Base-by-base conservation (phyloP, 2,113 vertebrate genomes). In the Lucifuga dentata region DNA sequence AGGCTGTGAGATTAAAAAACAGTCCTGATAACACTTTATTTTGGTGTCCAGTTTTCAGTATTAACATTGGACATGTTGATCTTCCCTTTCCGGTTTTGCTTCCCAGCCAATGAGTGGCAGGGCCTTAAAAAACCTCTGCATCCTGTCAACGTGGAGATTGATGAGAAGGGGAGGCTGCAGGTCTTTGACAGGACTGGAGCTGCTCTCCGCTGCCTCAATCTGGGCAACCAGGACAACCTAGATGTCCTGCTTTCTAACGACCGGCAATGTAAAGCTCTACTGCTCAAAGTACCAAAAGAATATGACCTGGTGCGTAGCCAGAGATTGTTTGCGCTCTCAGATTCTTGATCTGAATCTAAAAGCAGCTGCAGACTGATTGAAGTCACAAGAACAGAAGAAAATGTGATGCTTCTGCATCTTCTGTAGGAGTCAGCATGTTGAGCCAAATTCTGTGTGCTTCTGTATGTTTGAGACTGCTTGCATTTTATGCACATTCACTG, bases 281-380 rank as follows among this genome's bases (percentile, higher is more conserved):
- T 99, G 50, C 89, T 99, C 68, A 97, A 96, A 90, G 93, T 96
- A 24, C 95, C 95, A 38, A 98, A 98, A 78, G 98, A 99, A 61
- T 97, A 97, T 0, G 97, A 99, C 85, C 88, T 99, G 92, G 98
- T 99, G 88, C 73, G 91, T 26, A 11, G 12, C 17, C 8, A 35
- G 16, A 50, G 12, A 41, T 9, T 1, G 11, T 35, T 35, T 35
- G 33, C 11, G 10, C 7, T 11, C 33, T 35, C 33, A 11, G 7
- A 35, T 2, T 35, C 5, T 11, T n/a, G n/a, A n/a, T n/a, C n/a
- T n/a, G n/a, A n/a, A n/a, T n/a, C n/a, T n/a, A n/a, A n/a, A 12
- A 24, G 13, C 1, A 3, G 20, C 11, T n/a, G 19, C 7, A 15
- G 11, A 38, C 43, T 58, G 12, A 45, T 55, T 50, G 8, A 53